Evolutionary conservation across 2,113 vertebrate genomes (phyloP), one percentile per base, ranked within the genome.

Genomic region (Pelecanoides urinatrix): DNA sequence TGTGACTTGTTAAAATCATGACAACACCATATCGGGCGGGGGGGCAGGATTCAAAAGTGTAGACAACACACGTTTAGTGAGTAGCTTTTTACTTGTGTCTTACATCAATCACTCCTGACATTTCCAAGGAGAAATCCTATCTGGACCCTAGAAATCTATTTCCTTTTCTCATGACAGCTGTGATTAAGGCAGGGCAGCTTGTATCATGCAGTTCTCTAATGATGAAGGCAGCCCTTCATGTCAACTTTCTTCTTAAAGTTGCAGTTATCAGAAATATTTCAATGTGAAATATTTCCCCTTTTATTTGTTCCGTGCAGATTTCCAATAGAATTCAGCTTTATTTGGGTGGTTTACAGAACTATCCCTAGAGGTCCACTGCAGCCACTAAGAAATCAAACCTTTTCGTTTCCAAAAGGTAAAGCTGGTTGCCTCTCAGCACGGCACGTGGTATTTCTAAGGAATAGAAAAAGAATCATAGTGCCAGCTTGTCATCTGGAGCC

Each of bases 31-130:
- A 95, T 92, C 83, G 68, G 75, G 49, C 30, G 45, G 84, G 34
- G 52, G 74, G 56, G 44, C 49, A 85, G 58, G 78, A 96, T 92
- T 95, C 80, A 96, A 70, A 94, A 95, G 91, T 94, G 92, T 87
- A 97, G 88, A 87, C 94, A 92, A 96, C 86, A 90, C 95, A 95
- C 81, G 32, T 91, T 96, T 95, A 86, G 86, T 95, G 86, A 93
- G 86, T 94, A 95, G 94, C 58, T 94, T 92, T 96, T 92, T 94
- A 81, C 91, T 96, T 71, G 79, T 91, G 80, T 92, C 92, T 97
- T 92, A 80, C 91, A 93, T 96, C 94, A 96, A 96, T 97, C 96
- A 97, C 77, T 96, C 70, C 66, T 96, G 96, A 96, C 96, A 94
- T 92, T 96, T 92, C 83, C 76, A 78, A 93, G 62, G 66, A 96